Base-by-base conservation (phyloP, 2,888 invertebrate genomes). In the Taphrorychus bicolor region DNA sequence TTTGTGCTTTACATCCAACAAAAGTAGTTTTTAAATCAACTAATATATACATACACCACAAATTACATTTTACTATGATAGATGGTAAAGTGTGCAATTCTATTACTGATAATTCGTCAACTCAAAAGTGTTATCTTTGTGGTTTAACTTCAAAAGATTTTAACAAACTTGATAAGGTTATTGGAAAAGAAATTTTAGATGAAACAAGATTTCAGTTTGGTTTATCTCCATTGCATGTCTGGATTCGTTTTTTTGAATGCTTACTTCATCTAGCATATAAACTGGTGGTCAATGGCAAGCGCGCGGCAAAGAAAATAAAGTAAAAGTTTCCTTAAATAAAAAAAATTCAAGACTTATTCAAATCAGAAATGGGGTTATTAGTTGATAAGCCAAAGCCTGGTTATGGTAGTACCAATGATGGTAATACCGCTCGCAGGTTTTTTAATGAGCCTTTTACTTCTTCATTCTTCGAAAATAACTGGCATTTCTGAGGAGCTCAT, bases 371-470 rank as follows among this genome's bases (percentile, higher is more conserved):
- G 54, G 53, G 53, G 3, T 42, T 66, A 18, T 17, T 23, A 18
- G 62, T 72, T 4, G 75, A 74, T 42, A 42, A 57, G 18, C 72
- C 73, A 21, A 74, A 74, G 60, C 71, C 64, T 9, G 71, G 65
- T 2, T 70, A 58, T 42, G 72, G 72, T 2, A 73, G 59, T 40
- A 69, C 64, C 11, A 73, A 74, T 61, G 71, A 72, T 42, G 71
- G 73, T 2, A 74, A 73, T 23, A 72, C 70, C 17, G 68, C 71
- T 45, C 61, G 73, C 4, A 57, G 69, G 7, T n/a, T 74, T 74
- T 66, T 74, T 62, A 56, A 51, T 21, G 59, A 72, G 61, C 32
- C 70, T 17, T 24, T 53, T 21, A 16, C 22, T 16, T 51, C 69
- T 41, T 48, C 69, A 17, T n/a, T n/a, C n/a, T n/a, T n/a, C n/a